Percentiles rank a stretch among this genome's conserved stretches.
Evolutionary conservation across 2,888 invertebrate genomes (phyloP).

Genomic region (Leistus spinibarbis): DNA sequence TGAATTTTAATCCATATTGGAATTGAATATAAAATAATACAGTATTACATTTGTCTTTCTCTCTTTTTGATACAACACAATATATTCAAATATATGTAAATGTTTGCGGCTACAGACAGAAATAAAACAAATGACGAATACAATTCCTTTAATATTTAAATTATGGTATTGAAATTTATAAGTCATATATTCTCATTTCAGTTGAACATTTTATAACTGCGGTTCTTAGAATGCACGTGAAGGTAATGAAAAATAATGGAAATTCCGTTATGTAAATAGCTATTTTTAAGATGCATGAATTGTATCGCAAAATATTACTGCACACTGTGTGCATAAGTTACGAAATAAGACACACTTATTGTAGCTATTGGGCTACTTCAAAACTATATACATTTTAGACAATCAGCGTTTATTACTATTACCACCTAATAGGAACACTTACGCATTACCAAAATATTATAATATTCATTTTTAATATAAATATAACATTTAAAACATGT

Average conservation of each 20-base stretch:
- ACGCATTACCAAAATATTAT: no score
- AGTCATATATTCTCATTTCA: neutral
- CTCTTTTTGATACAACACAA: neutral
- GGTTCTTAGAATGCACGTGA: neutral
- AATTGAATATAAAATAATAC: neutral
- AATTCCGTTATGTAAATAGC: neutral
- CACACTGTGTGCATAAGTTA: neutral
- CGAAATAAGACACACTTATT: no score
- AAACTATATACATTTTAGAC: no score
- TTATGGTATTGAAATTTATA: neutral
- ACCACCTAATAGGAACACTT: no score
- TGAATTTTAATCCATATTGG: no score
- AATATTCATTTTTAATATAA: no score
- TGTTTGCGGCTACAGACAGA: neutral
- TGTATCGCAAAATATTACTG: no score
- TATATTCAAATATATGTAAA: slow-evolving; percentile 16
- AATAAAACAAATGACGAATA: slow-evolving; percentile 9
- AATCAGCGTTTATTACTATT: no score
- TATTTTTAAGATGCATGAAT: neutral
- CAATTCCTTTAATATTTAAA: neutral
- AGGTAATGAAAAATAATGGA: neutral
- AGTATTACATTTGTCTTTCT: slow-evolving; percentile 3
- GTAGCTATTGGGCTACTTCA: no score
- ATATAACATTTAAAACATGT: no score
- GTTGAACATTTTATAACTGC: neutral